Percentiles rank a stretch among this genome's conserved stretches.
These are phyloP conservation scores for Ceryle rudis DNA, from an alignment of 2,797 vertebrate species.

Conservation along the genomic window DNA sequence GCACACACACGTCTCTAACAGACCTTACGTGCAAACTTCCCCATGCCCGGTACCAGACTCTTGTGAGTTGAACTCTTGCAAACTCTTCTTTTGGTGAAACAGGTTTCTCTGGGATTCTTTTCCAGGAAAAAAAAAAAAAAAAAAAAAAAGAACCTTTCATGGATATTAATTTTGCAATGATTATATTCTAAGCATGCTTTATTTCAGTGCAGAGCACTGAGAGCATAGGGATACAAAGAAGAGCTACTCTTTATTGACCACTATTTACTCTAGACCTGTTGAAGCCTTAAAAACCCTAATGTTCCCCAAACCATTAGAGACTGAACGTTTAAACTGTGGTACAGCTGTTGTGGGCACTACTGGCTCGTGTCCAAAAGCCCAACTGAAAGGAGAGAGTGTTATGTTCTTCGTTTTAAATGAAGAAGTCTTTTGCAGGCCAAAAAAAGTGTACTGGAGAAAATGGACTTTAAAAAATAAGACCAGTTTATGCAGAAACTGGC, in stretches of 20 bases:
- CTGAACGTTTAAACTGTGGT: slow-evolving; percentile 78
- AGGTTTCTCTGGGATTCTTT: neutral
- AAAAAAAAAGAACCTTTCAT: neutral
- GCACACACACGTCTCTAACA: accelerated
- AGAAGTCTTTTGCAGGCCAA: slow-evolving; percentile 77
- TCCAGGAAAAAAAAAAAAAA: too few species aligned
- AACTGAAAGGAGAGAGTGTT: slow-evolving; percentile 80
- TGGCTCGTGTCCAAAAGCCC: slow-evolving; percentile 67
- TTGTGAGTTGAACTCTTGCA: neutral
- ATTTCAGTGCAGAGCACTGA: slow-evolving; percentile 4
- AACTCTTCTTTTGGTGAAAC: neutral
- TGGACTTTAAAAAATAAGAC: slow-evolving; percentile 75
- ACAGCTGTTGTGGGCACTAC: slow-evolving; percentile 75
- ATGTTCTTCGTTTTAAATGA: slow-evolving; percentile 75
- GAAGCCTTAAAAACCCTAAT: slow-evolving; percentile 77
- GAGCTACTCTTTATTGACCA: slow-evolving; percentile 62
- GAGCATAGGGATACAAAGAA: slow-evolving; percentile 54
- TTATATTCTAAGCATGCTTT: slow-evolving; percentile 48
- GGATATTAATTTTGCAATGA: slow-evolving; percentile 38
- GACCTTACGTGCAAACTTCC: neutral
- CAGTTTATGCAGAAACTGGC: slow-evolving; percentile 77
- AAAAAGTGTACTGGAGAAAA: slow-evolving; percentile 70
- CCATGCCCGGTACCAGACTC: neutral
- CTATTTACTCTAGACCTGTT: slow-evolving; percentile 74
- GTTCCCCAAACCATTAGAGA: slow-evolving; percentile 73